Percentiles rank a stretch among this genome's conserved stretches.
Conservation (phyloP, 2,797 vertebrate genomes). For the Psittacula echo region DNA sequence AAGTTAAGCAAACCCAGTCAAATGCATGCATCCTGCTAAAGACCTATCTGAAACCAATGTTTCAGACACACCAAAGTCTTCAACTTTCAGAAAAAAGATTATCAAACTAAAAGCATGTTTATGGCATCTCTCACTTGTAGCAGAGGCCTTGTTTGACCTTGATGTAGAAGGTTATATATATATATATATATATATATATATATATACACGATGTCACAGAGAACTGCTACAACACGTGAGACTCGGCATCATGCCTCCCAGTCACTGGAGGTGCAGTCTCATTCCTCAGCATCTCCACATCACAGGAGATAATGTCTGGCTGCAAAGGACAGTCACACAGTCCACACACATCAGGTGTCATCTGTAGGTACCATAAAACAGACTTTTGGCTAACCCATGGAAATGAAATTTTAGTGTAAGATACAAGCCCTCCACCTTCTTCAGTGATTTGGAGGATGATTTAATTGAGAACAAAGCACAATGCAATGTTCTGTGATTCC, state of each 20-base stretch:
- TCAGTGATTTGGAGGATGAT: not conserved
- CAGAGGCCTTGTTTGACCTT: not conserved
- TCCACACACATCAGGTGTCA: not conserved
- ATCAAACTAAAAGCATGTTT: not conserved
- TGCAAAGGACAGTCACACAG: not conserved
- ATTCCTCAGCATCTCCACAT: not conserved
- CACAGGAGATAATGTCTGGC: not conserved
- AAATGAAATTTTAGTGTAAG: not conserved
- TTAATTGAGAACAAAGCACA: not conserved
- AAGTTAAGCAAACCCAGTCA: not conserved
- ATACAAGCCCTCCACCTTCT: not conserved
- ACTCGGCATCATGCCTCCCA: rapidly evolving
- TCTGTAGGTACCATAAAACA: not conserved
- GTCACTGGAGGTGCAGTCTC: not conserved
- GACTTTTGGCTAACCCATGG: not conserved
- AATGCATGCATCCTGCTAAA: not conserved
- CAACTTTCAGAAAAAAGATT: not conserved
- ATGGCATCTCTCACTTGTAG: not conserved
- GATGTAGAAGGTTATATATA: not conserved
- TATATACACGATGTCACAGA: not conserved
- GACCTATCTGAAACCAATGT: not conserved
- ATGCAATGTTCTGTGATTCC: not conserved
- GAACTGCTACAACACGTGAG: rapidly evolving
- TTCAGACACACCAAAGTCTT: not conserved
- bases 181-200: no score